Base-by-base conservation (phyloP, 2,888 invertebrate species). In the Metacarcinus magister region DNA sequence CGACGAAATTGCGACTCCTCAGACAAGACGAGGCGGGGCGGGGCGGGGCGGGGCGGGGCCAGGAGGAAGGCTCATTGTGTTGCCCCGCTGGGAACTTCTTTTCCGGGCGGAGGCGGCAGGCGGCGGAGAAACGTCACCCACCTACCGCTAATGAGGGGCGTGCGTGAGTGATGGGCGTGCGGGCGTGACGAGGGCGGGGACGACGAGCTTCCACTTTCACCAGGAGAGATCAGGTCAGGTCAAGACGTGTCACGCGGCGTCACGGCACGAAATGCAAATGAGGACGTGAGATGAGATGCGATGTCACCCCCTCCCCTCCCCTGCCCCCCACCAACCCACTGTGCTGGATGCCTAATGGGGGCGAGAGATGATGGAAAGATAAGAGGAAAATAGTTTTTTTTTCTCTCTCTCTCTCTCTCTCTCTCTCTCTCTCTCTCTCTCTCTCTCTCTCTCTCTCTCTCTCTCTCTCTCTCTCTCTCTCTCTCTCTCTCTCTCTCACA, bases 351-450 rank as follows among this genome's bases (percentile, higher is more conserved):
- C 60, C 39, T 39, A 39, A 39, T 39, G 39, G 39, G 39, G 39
- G 39, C 39, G 39, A 39, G 39, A 39, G 39, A 39, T 39, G 39
- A 39, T 39, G 39, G 39, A 39, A 39, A 39, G 39, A 39, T 39
- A 39, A 39, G 39, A 39, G 2, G 39, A 39, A 39, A 39, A 39
- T 39, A 39, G 39, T 39, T 60, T 60, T 19, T 60, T 19, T 60
- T 19, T 60, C 60, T 60, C 60, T 60, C 60, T 60, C 60, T 91
- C 91, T 91, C 91, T 91, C 91, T 91, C 91, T 91, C 91, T 91
- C 91, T 91, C 91, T 91, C 91, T 91, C 91, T 91, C 91, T 91
- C 91, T 91, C 91, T 91, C 91, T 91, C 91, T 91, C 91, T 91
- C 91, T 91, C 91, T 91, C 91, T 91, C 91, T 39, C 32, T 39